A percentile compares a stretch with the other conserved stretches of the same genome.
Evolutionary conservation across 1,140 invertebrate species (phyloP).

Genomic region (Euwallacea similis): DNA sequence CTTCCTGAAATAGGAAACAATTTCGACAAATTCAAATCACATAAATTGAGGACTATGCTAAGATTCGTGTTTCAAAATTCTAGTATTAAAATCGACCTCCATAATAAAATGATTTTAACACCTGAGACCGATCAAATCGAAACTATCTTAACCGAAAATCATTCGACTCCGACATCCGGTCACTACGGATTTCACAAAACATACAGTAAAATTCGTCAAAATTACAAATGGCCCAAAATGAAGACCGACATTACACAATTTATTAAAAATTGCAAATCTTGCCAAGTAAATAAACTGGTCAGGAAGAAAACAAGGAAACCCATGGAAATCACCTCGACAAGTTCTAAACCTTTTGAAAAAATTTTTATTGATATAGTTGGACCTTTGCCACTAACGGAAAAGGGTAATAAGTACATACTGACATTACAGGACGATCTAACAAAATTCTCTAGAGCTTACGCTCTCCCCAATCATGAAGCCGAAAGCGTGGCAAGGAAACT

Average conservation of each 20-base stretch:
- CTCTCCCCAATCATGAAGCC: conserved; percentile 47
- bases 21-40: neutral
- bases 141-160: conserved; percentile 20
- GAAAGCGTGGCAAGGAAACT: conserved; percentile 46
- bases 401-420: conserved; percentile 44
- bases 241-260: conserved; percentile 45
- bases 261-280: conserved; percentile 47
- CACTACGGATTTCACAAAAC: conserved; percentile 11
- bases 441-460: conserved; percentile 45
- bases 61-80: conserved; percentile 15
- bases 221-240: conserved; percentile 45
- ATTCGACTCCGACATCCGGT: conserved; percentile 2
- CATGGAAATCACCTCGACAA: conserved; percentile 49
- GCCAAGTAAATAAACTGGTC: conserved; percentile 50
- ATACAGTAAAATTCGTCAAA: conserved; percentile 15
- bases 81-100: conserved; percentile 3
- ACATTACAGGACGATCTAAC: conserved; percentile 51
- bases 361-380: conserved; percentile 47
- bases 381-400: conserved; percentile 43
- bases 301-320: conserved; percentile 40
- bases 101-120: neutral
- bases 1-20: neutral
- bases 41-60: conserved; percentile 1
- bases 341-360: conserved; percentile 41
- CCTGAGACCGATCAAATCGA: neutral